A percentile compares a stretch with the other conserved stretches of the same genome.
phyloP scores from a whole-genome alignment of 2,797 vertebrate species.

The Enteromius anoplus region DNA sequence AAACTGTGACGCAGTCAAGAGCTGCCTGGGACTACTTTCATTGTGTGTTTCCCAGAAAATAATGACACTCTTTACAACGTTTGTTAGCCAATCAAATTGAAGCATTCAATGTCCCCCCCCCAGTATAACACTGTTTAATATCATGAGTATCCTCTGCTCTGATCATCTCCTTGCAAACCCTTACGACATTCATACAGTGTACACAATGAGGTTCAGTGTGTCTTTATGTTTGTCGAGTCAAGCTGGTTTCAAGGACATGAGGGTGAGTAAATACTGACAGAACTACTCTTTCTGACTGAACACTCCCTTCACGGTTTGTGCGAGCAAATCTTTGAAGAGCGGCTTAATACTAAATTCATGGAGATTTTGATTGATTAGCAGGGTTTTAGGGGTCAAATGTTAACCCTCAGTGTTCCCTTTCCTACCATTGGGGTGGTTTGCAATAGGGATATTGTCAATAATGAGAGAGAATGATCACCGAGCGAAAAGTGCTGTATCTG shows the following conservation, averaged over 20 bases:
- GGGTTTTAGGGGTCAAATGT: neutral
- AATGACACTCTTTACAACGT: no score
- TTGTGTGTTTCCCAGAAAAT: no score
- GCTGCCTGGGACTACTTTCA: no score
- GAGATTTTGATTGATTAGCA: neutral
- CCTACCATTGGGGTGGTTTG: neutral
- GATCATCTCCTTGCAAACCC: neutral
- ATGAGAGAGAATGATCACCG: neutral
- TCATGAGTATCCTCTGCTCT: no score
- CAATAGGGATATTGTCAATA: neutral
- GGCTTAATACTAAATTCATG: neutral
- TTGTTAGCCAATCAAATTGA: no score
- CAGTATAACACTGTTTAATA: no score
- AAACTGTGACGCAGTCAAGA: no score
- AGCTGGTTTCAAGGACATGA: neutral
- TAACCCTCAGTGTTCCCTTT: no score
- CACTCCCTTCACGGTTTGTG: neutral
- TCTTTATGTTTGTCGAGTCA: neutral
- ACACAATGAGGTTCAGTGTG: neutral
- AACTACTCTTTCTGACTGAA: neutral
- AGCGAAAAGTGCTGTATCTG: no score
- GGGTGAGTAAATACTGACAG: neutral
- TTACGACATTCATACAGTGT: neutral
- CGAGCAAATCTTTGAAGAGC: neutral
- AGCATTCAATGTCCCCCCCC: no score